Evolutionary conservation across 2,113 vertebrate genomes (phyloP).

Genomic region (Capreolus pygargus): DNA sequence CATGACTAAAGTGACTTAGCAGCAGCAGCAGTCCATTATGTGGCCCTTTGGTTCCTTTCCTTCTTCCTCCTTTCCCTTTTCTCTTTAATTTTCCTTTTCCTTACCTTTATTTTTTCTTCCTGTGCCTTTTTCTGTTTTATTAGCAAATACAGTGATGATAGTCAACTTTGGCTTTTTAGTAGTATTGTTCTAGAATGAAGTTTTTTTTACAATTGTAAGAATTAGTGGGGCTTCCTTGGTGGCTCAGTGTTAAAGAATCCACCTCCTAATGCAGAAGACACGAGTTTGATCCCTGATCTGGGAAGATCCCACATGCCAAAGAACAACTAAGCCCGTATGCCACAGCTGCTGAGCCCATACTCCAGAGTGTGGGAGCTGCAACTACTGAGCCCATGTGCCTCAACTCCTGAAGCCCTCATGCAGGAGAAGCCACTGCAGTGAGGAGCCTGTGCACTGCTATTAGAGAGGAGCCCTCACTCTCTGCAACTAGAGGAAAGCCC

Average conservation of each 20-base stretch:
- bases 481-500: background rate
- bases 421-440: background rate
- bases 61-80: background rate
- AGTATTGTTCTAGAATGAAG: background rate
- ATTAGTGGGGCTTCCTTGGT: background rate
- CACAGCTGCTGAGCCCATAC: background rate
- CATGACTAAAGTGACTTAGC: too few relatives aligned
- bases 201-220: background rate
- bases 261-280: background rate
- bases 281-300: background rate
- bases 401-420: background rate
- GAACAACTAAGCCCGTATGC: fast-evolving
- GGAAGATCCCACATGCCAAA: background rate
- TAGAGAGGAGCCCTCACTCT: background rate
- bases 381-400: background rate
- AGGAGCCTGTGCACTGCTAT: background rate
- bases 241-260: background rate
- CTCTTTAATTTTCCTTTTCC: background rate
- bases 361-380: background rate
- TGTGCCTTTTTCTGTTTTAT: background rate
- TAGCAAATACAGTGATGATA: background rate
- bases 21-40: background rate
- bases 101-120: background rate
- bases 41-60: background rate
- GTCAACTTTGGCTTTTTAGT: background rate